Evolutionary conservation across 2,888 invertebrate genomes (phyloP).

Genomic region (Chymomyza procnemis): DNA sequence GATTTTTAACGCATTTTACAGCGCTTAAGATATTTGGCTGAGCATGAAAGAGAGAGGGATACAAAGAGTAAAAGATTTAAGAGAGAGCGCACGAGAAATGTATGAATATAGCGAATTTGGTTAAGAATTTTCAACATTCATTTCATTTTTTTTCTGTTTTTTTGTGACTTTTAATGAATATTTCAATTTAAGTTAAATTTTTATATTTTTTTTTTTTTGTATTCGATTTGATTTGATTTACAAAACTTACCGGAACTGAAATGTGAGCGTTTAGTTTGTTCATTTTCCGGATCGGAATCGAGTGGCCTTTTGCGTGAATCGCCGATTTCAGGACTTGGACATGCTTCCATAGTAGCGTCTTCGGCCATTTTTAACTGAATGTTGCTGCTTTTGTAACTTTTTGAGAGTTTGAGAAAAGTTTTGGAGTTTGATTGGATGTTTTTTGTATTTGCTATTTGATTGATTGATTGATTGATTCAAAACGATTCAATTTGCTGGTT

Average conservation of each 20-base stretch:
- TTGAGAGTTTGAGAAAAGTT: slow-evolving; percentile 37
- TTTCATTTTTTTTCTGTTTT: not conserved
- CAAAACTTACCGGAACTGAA: slow-evolving; percentile 89
- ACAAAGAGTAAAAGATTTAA: slow-evolving; percentile 12
- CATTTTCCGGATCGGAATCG: slow-evolving; percentile 90
- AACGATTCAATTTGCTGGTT: slow-evolving; percentile 29
- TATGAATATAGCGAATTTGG: slow-evolving; percentile 46
- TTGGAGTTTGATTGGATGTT: slow-evolving; percentile 28
- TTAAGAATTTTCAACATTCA: slow-evolving; percentile 9
- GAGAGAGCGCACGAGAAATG: slow-evolving; percentile 23
- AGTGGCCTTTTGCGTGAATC: slow-evolving; percentile 94
- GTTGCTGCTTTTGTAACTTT: slow-evolving; percentile 52
- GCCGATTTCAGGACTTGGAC: slow-evolving; percentile 92
- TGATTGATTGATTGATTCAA: slow-evolving; percentile 10
- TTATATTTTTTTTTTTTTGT: not conserved
- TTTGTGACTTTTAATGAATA: slow-evolving; percentile 3
- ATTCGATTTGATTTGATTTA: slow-evolving; percentile 28
- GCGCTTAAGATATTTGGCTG: not conserved
- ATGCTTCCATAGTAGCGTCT: slow-evolving; percentile 95
- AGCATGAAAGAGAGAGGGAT: slow-evolving; percentile 25
- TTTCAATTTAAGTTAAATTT: not conserved
- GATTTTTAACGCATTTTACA: slow-evolving; percentile 48
- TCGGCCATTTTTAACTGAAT: slow-evolving; percentile 85
- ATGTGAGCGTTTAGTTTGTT: slow-evolving; percentile 92
- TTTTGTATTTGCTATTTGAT: slow-evolving; percentile 21